Evolutionary conservation across 35 echinoderm and acorn worm genomes (phyloP).

Genomic region (Diadema setosum): DNA sequence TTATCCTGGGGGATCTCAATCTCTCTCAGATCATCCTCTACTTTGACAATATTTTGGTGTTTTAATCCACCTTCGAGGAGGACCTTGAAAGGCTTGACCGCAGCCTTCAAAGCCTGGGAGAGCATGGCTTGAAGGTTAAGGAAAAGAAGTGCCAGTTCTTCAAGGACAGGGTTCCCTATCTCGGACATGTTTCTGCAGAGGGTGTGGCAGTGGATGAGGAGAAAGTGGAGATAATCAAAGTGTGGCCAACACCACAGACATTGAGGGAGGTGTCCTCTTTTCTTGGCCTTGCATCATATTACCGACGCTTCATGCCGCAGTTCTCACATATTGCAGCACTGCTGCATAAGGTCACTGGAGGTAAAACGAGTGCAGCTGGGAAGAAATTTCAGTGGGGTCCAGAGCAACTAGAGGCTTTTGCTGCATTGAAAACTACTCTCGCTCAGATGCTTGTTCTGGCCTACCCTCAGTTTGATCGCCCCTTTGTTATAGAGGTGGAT

Average conservation of each 20-base stretch:
- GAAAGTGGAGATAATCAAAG: slow-evolving; percentile 3
- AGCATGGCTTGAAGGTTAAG: slow-evolving; percentile 48
- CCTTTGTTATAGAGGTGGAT: slow-evolving; percentile 37
- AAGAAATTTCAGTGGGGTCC: not conserved
- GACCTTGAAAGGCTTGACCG: slow-evolving; percentile 14
- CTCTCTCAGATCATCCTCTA: too few species aligned
- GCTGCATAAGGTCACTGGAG: too few species aligned
- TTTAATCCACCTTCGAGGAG: slow-evolving; percentile 36
- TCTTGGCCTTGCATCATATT: slow-evolving; percentile 47
- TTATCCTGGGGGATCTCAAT: too few species aligned
- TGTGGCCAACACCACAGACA: slow-evolving; percentile 19
- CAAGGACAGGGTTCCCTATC: not conserved
- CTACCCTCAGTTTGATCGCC: slow-evolving; percentile 25
- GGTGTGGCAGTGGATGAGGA: slow-evolving; percentile 23
- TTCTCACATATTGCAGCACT: too few species aligned
- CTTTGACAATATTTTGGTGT: slow-evolving; percentile 53
- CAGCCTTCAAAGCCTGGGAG: not conserved
- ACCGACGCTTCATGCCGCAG: slow-evolving; percentile 26
- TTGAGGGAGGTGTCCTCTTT: not conserved
- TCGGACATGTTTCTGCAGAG: slow-evolving; percentile 16
- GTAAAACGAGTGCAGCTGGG: not conserved
- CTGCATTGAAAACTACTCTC: not conserved
- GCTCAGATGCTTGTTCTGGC: slow-evolving; percentile 9
- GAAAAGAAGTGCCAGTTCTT: slow-evolving; percentile 24
- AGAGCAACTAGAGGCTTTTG: slow-evolving; percentile 21